Conservation (phyloP, 2,797 vertebrate genomes). For the Sebastes cheni region DNA sequence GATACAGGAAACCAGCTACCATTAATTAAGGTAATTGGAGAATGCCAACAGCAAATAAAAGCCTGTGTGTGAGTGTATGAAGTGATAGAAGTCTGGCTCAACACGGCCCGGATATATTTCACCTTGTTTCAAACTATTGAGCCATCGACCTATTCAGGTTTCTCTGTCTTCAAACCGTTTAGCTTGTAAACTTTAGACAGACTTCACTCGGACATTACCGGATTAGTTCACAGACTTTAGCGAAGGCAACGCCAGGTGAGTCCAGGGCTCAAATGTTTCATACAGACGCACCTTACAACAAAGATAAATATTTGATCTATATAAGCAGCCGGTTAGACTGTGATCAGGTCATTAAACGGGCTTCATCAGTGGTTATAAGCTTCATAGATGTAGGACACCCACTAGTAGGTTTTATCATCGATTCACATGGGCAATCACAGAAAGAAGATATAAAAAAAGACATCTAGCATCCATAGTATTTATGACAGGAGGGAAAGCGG, state of each 20-base stretch:
- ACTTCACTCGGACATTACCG: background rate
- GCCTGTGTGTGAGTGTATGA: background rate
- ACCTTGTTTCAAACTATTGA: background rate
- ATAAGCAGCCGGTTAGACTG: background rate
- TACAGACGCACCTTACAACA: background rate
- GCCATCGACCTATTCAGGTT: background rate
- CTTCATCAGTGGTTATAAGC: no score
- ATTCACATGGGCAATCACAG: no score
- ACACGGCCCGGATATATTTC: background rate
- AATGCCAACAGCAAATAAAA: slow-evolving; percentile 22
- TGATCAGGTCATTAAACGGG: no score
- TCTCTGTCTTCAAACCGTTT: background rate
- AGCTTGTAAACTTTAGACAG: background rate
- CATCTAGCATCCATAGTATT: no score
- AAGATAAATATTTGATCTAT: background rate
- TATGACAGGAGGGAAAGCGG: no score
- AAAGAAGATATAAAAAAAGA: no score
- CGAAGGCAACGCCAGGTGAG: background rate
- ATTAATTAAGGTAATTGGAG: slow-evolving; percentile 54
- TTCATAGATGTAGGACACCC: no score
- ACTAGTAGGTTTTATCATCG: no score
- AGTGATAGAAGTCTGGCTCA: slow-evolving; percentile 11
- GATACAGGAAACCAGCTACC: slow-evolving; percentile 37
- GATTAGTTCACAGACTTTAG: background rate
- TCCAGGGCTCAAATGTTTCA: background rate